These are phyloP conservation scores for Diplodus sargus DNA, from an alignment of 2,797 vertebrate genomes.

Conservation along the genomic window DNA sequence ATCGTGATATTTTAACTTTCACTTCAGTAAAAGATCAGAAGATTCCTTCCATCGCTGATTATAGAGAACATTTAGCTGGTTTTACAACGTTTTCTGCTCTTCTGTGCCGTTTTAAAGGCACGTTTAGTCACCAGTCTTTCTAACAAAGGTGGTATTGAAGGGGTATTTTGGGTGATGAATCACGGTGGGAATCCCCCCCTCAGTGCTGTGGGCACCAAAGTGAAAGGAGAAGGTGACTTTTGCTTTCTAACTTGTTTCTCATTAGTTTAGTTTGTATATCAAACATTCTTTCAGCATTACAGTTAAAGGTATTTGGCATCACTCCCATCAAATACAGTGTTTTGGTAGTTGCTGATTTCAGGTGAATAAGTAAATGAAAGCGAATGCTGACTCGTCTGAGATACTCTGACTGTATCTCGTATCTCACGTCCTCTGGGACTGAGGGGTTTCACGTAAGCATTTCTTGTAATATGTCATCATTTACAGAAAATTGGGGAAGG, in stretches of 20 bases:
- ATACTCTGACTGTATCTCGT: neutral
- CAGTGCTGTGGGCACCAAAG: neutral
- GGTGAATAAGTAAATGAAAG: neutral
- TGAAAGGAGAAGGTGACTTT: neutral
- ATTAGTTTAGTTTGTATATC: neutral
- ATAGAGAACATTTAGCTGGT: neutral
- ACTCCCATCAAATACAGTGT: neutral
- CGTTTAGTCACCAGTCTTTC: neutral
- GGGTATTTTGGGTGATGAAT: neutral
- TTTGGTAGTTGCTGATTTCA: neutral
- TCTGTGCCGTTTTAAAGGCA: neutral
- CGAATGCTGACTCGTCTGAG: neutral
- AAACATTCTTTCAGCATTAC: neutral
- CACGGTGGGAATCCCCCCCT: conserved; percentile 4
- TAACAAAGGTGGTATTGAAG: neutral
- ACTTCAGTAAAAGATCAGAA: neutral
- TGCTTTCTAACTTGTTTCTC: neutral
- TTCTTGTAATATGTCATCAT: conserved; percentile 33
- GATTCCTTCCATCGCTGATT: neutral
- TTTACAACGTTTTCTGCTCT: neutral
- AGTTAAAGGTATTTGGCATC: neutral
- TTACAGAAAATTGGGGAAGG: conserved; percentile 42
- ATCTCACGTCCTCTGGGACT: neutral
- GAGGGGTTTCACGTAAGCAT: neutral
- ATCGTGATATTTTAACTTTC: neutral